A percentile compares a stretch with the other conserved stretches of the same genome.
These are phyloP conservation scores for Eira barbara DNA, from an alignment of 2,113 vertebrate species.

Conservation along the genomic window DNA sequence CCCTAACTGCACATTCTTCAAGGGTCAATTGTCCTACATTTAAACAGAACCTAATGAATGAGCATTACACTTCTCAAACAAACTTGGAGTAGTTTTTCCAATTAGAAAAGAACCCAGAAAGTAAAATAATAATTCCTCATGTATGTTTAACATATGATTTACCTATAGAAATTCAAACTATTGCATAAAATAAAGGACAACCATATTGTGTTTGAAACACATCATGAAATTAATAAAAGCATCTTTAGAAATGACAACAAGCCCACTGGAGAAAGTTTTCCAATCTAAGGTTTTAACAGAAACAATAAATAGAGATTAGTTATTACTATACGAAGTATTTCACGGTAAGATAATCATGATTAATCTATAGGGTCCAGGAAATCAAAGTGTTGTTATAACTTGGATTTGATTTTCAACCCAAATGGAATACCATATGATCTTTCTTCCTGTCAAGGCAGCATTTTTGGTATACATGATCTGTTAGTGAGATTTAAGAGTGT, in stretches of 20 bases:
- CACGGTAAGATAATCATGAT: neutral
- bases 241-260: neutral
- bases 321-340: neutral
- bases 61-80: neutral
- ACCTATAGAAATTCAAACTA: neutral
- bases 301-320: constrained; percentile 1
- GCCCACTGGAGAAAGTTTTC: neutral
- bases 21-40: neutral
- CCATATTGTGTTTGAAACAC: neutral
- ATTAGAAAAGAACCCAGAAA: neutral
- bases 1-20: neutral
- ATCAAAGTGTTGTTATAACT: neutral
- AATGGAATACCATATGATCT: constrained; percentile 2
- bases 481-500: constrained; percentile 16
- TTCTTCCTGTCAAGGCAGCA: constrained; percentile 41
- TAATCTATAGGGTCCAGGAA: neutral
- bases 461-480: constrained; percentile 3
- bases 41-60: neutral
- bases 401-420: constrained; percentile 40
- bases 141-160: neutral
- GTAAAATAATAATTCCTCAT: neutral
- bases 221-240: neutral
- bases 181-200: neutral
- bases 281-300: constrained; percentile 1
- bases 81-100: neutral